A percentile compares a stretch with the other conserved stretches of the same genome.
phyloP scores from a whole-genome alignment of 2,113 vertebrate genomes.

The Prionailurus viverrinus region DNA sequence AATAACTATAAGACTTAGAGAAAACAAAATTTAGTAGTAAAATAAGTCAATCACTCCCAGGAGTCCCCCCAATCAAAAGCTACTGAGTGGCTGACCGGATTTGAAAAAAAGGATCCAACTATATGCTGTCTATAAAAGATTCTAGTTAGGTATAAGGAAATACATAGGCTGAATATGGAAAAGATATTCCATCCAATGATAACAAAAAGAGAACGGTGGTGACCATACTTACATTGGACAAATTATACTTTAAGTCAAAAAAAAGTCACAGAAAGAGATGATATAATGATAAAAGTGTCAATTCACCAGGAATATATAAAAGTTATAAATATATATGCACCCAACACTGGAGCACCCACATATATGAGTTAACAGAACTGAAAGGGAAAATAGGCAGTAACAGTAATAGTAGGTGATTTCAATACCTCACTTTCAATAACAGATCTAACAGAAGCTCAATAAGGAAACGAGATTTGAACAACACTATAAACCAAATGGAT shows the following conservation, averaged over 20 bases:
- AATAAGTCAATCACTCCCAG: background rate
- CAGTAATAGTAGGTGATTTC: background rate
- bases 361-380: background rate
- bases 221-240: background rate
- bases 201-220: background rate
- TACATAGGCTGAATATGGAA: background rate
- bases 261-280: background rate
- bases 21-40: background rate
- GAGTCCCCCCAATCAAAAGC: background rate
- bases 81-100: background rate
- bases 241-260: background rate
- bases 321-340: background rate
- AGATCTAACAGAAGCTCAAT: background rate
- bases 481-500: background rate
- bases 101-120: background rate
- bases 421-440: background rate
- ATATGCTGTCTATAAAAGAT: background rate
- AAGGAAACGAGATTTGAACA: background rate
- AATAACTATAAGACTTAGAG: background rate
- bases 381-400: background rate
- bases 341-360: background rate
- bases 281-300: background rate
- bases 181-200: background rate
- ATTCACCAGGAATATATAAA: background rate
- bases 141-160: background rate